Conservation (phyloP, 2,888 invertebrate genomes). For the Cheilosia vulpina region DNA sequence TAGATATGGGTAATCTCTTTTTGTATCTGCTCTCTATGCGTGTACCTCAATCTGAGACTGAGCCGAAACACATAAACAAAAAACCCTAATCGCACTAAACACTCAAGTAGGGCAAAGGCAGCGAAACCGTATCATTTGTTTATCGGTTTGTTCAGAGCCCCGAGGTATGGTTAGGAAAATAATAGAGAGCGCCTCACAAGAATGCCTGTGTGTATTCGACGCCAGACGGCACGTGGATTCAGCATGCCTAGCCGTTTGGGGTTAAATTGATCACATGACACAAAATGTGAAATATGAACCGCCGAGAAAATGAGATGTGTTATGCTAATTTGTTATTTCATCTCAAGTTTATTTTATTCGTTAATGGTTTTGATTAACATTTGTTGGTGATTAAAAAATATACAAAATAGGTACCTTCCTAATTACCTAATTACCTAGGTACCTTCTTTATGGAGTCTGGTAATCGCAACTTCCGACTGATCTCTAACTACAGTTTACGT, state of each 20-base stretch:
- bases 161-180: conserved; percentile 31
- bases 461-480: no score
- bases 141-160: conserved; percentile 33
- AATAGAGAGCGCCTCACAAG: conserved; percentile 20
- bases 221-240: conserved; percentile 51
- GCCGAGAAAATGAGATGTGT: conserved; percentile 14
- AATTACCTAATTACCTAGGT: no score
- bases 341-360: not conserved
- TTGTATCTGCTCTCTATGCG: not conserved
- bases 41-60: not conserved
- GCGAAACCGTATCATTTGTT: conserved; percentile 37
- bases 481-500: no score
- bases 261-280: conserved; percentile 53
- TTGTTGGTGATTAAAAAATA: conserved; percentile 3
- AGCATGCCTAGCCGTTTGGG: conserved; percentile 46
- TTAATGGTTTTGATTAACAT: not conserved
- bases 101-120: conserved; percentile 23
- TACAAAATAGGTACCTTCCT: not conserved
- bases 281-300: conserved; percentile 27
- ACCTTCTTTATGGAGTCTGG: no score
- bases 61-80: not conserved
- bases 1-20: not conserved
- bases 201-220: conserved; percentile 11
- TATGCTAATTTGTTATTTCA: conserved; percentile 20
- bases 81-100: conserved; percentile 14